A percentile compares a stretch with the other conserved stretches of the same genome.
phyloP scores from a whole-genome alignment of 2,113 vertebrate species.

The Antechinus stuartii region DNA sequence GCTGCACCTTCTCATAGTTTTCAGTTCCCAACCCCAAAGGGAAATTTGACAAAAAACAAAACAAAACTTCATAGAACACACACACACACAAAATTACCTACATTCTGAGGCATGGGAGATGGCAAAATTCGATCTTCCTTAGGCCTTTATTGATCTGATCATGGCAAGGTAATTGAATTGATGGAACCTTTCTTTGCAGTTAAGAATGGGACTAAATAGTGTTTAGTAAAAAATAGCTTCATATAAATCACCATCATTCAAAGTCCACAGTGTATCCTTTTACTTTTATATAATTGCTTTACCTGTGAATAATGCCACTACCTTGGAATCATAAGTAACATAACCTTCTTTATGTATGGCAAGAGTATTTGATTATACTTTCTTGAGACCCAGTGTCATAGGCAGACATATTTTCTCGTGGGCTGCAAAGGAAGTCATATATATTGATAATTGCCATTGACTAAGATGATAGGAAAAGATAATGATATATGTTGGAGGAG shows the following conservation, averaged over 20 bases:
- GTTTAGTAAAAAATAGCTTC: background rate
- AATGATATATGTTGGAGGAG: too few species aligned
- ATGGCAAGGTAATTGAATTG: background rate
- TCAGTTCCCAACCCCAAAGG: background rate
- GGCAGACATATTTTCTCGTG: background rate
- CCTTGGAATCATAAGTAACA: background rate
- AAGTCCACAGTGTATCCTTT: background rate
- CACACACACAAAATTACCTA: background rate
- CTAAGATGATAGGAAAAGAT: too few species aligned
- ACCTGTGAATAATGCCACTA: constrained; percentile 8
- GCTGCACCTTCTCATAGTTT: background rate
- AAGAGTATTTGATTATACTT: background rate
- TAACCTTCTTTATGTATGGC: background rate
- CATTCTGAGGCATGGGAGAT: background rate
- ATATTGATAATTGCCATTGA: background rate
- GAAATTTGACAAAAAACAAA: constrained; percentile 24
- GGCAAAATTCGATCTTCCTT: background rate
- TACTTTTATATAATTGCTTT: background rate
- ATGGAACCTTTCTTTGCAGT: background rate
- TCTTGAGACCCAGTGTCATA: background rate
- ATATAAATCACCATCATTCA: background rate
- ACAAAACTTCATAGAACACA: too few species aligned
- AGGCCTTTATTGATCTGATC: background rate
- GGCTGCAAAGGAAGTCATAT: background rate
- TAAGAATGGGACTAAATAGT: background rate